A percentile compares a stretch with the other conserved stretches of the same genome.
Evolutionary conservation across 2,113 vertebrate species (phyloP).

Genomic region (Epinephelus lanceolatus): DNA sequence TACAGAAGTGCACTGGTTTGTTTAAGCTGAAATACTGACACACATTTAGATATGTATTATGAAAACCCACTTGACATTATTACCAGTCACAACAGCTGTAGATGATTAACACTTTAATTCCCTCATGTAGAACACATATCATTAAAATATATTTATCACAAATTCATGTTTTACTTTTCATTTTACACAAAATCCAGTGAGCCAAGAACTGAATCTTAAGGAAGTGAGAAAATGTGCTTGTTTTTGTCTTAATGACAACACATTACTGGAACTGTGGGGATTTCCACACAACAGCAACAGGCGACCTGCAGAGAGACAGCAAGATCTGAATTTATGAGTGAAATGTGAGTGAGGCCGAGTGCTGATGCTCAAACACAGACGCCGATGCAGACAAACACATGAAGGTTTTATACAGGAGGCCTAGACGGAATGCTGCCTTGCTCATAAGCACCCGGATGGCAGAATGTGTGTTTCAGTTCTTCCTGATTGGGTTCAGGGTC

Average conservation of each 20-base stretch:
- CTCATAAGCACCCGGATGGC: not conserved
- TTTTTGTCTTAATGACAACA: slow-evolving; percentile 24
- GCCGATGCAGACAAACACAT: not conserved
- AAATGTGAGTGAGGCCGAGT: not conserved
- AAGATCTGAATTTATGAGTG: not conserved
- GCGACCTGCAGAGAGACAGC: not conserved
- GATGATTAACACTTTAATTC: not conserved
- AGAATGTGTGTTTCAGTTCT: not conserved
- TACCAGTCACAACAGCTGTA: not conserved
- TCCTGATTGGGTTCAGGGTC: not conserved
- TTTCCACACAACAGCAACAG: slow-evolving; percentile 41
- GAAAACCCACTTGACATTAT: not conserved
- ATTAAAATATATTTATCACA: not conserved
- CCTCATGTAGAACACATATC: not conserved
- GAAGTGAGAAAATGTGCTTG: slow-evolving; percentile 2
- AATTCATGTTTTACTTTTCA: not conserved
- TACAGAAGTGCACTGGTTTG: not conserved
- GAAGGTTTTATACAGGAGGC: not conserved
- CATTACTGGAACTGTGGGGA: slow-evolving; percentile 48
- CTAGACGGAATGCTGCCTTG: not conserved
- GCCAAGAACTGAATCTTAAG: not conserved
- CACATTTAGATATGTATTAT: not conserved
- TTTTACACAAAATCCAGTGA: not conserved
- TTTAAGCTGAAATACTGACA: not conserved
- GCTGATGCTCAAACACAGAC: not conserved